Percentiles rank a stretch among this genome's conserved stretches.
Conservation (phyloP, 2,888 invertebrate genomes). For the Luperina nickerlii region DNA sequence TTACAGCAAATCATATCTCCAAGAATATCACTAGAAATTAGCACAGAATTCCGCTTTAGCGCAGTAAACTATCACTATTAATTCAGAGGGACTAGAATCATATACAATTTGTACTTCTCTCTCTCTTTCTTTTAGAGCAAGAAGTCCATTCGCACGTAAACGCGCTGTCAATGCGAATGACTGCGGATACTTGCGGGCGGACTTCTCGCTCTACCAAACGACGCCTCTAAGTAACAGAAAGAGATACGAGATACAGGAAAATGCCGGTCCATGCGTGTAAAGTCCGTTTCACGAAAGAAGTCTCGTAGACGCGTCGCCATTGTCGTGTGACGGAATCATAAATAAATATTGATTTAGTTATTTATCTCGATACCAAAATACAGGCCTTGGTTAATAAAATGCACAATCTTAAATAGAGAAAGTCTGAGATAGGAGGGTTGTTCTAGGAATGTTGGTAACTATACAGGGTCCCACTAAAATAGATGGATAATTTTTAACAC, state of each 20-base stretch:
- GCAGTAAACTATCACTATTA: no score
- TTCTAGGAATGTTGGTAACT: no score
- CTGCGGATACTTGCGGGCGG: neutral
- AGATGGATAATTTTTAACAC: no score
- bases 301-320: no score
- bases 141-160: neutral
- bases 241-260: neutral
- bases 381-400: no score
- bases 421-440: no score
- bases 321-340: no score
- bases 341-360: no score
- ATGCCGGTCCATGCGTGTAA: neutral
- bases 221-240: neutral
- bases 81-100: neutral
- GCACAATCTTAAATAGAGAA: no score
- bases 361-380: no score
- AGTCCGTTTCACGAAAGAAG: no score
- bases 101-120: neutral
- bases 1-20: neutral
- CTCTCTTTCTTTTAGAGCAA: neutral
- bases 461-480: no score
- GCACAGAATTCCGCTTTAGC: neutral
- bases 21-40: neutral
- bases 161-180: neutral
- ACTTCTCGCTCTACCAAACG: neutral